Percentiles rank a stretch among this genome's conserved stretches.
Evolutionary conservation across 2,797 vertebrate genomes (phyloP).

Genomic region (Tauraco hartlaubi): DNA sequence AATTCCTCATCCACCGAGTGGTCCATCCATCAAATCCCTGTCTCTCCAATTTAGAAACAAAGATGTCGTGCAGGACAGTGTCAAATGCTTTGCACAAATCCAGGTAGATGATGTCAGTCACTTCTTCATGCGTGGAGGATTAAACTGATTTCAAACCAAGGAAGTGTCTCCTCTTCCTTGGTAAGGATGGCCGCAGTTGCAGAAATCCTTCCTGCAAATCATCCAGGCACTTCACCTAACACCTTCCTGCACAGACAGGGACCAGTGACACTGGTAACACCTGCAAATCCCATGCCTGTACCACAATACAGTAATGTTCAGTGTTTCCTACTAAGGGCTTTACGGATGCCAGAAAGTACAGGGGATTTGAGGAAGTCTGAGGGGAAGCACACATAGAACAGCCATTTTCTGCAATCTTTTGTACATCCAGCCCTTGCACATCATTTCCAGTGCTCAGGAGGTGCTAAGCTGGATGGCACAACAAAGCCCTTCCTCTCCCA

Average conservation of each 20-base stretch:
- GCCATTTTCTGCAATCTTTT: neutral
- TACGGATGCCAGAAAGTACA: neutral
- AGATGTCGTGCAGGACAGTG: too few relatives aligned
- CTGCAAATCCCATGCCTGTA: neutral
- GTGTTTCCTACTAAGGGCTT: neutral
- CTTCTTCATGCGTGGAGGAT: neutral
- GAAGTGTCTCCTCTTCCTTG: neutral
- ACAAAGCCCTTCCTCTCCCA: neutral
- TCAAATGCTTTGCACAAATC: too few relatives aligned
- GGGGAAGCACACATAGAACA: neutral
- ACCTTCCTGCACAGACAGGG: neutral
- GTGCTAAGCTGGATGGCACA: neutral
- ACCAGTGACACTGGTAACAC: neutral
- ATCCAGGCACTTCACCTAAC: neutral
- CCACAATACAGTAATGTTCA: neutral
- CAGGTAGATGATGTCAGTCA: too few relatives aligned
- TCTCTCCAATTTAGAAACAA: too few relatives aligned
- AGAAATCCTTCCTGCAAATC: neutral
- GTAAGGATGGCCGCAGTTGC: neutral
- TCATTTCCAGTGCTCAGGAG: neutral
- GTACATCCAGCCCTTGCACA: neutral
- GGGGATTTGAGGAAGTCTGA: neutral
- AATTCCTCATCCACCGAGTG: too few relatives aligned
- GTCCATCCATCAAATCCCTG: too few relatives aligned
- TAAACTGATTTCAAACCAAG: neutral